Percentiles rank a stretch among this genome's conserved stretches.
phyloP scores from a whole-genome alignment of 2,113 vertebrate species.

The Tupaia chinensis region DNA sequence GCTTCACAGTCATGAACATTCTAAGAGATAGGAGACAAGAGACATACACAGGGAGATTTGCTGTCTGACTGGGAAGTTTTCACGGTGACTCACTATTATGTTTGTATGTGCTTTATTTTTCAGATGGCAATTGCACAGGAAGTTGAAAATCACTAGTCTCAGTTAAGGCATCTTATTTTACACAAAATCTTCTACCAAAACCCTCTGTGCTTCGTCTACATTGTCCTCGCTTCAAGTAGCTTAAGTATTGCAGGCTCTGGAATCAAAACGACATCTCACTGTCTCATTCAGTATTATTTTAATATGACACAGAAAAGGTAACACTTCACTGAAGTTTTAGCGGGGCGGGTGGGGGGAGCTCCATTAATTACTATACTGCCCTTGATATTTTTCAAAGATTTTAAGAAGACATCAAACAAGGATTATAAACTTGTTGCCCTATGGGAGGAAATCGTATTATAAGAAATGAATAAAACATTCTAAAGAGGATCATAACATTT shows the following conservation, averaged over 20 bases:
- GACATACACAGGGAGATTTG: rapidly evolving
- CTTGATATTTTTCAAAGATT: not conserved
- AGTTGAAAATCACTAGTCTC: not conserved
- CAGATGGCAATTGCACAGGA: not conserved
- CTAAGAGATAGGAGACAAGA: not conserved
- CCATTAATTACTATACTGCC: not conserved
- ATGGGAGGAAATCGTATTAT: not conserved
- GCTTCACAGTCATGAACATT: not conserved
- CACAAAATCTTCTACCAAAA: not conserved
- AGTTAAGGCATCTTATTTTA: not conserved
- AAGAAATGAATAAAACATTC: not conserved
- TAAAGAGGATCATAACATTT: not conserved
- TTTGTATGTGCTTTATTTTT: not conserved
- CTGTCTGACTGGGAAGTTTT: not conserved
- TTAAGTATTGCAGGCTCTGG: not conserved
- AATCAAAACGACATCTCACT: not conserved
- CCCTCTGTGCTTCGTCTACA: too few relatives aligned
- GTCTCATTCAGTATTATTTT: not conserved
- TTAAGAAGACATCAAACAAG: not conserved
- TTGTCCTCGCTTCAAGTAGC: not conserved
- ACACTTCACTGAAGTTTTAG: not conserved
- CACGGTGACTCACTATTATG: not conserved
- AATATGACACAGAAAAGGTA: not conserved
- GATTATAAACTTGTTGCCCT: not conserved
- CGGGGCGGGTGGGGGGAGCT: not conserved